phyloP scores from a whole-genome alignment of 2,113 vertebrate genomes.

The Peucedramus taeniatus region DNA sequence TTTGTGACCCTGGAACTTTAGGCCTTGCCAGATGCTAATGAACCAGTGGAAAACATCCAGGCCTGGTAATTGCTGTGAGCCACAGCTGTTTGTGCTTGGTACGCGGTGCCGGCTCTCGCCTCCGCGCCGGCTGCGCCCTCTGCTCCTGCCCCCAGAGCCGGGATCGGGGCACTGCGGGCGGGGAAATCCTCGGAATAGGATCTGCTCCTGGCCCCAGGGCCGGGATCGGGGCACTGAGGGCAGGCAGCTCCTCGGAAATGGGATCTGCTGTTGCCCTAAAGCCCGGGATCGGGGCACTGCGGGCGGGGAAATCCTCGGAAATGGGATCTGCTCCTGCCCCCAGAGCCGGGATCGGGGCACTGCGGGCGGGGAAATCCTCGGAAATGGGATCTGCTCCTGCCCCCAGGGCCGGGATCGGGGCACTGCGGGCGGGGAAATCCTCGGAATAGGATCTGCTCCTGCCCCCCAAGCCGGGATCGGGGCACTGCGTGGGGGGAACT shows the following conservation, averaged over 20 bases:
- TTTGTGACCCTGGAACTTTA: slow-evolving; percentile 37
- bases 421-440: neutral
- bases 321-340: too few relatives aligned
- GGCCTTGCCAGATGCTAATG: slow-evolving; percentile 52
- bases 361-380: neutral
- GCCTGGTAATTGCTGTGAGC: slow-evolving; percentile 15
- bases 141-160: neutral
- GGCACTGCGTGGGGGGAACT: neutral
- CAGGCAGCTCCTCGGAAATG: too few relatives aligned
- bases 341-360: neutral
- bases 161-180: rapidly evolving
- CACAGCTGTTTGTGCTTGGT: slow-evolving; percentile 37
- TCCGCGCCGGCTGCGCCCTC: neutral
- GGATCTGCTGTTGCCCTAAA: too few relatives aligned
- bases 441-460: neutral
- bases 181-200: neutral
- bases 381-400: neutral
- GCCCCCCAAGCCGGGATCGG: too few relatives aligned
- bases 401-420: too few relatives aligned
- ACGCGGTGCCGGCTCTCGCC: neutral
- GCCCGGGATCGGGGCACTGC: too few relatives aligned
- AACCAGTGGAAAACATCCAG: slow-evolving; percentile 34
- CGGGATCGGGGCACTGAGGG: too few relatives aligned
- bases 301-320: too few relatives aligned
- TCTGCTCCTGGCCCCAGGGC: neutral